These are phyloP conservation scores for Hozukius guyotensis DNA, from an alignment of 2,797 vertebrate species.

Conservation along the genomic window DNA sequence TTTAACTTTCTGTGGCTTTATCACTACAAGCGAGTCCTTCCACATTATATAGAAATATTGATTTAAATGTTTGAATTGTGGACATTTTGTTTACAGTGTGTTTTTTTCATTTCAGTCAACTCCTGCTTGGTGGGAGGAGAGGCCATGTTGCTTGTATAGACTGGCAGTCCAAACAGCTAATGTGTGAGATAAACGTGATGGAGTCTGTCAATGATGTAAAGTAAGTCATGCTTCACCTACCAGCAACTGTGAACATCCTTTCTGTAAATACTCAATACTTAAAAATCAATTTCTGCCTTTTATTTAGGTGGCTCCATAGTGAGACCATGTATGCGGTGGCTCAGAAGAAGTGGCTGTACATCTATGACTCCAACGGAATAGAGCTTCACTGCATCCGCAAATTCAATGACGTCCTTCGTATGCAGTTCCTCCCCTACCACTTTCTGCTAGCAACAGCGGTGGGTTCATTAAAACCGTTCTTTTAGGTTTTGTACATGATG, in stretches of 20 bases:
- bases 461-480: slow-evolving; percentile 13
- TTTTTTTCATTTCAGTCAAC: slow-evolving; percentile 77
- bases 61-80: neutral
- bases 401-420: slow-evolving; percentile 86
- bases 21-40: neutral
- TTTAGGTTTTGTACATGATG: neutral
- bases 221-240: slow-evolving; percentile 72
- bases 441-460: slow-evolving; percentile 89
- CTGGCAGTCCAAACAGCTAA: slow-evolving; percentile 89
- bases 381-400: slow-evolving; percentile 92
- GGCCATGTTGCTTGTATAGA: slow-evolving; percentile 90
- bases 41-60: neutral
- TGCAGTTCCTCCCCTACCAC: slow-evolving; percentile 93
- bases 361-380: slow-evolving; percentile 90
- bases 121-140: slow-evolving; percentile 87
- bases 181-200: slow-evolving; percentile 94
- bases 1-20: neutral
- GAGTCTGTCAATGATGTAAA: slow-evolving; percentile 88
- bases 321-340: slow-evolving; percentile 90
- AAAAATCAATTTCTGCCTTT: neutral
- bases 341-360: slow-evolving; percentile 91
- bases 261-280: neutral
- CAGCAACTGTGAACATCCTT: neutral
- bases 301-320: slow-evolving; percentile 88
- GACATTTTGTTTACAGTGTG: neutral